These are phyloP conservation scores for Leucosticte australis DNA, from an alignment of 2,113 vertebrate species.

Conservation along the genomic window DNA sequence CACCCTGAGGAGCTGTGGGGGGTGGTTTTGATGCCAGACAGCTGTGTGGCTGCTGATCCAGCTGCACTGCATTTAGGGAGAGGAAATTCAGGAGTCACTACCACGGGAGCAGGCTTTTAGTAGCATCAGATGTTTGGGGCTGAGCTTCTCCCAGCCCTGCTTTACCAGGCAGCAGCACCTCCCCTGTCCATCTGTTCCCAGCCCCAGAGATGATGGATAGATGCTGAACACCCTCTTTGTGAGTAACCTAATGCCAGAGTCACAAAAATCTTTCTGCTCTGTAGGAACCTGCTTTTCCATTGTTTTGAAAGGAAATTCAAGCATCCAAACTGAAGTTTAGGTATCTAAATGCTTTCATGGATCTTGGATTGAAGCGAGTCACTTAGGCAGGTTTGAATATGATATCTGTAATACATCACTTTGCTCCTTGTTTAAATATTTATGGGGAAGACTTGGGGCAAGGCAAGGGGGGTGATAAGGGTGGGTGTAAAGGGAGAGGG, in stretches of 20 bases:
- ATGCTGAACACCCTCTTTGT: neutral
- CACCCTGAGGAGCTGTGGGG: constrained; percentile 17
- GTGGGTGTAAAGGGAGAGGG: constrained; percentile 10
- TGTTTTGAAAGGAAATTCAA: neutral
- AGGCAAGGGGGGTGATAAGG: neutral
- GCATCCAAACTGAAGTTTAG: neutral
- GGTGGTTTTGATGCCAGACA: constrained; percentile 41
- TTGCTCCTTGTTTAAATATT: constrained; percentile 59
- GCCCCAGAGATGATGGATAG: neutral
- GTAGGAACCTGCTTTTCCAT: neutral
- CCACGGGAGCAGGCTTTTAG: neutral
- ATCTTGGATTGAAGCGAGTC: neutral
- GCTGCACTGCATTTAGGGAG: constrained; percentile 31
- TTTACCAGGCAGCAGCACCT: neutral
- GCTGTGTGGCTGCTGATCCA: constrained; percentile 50
- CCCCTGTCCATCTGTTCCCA: neutral
- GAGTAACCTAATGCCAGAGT: neutral
- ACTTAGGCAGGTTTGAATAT: neutral
- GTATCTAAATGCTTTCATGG: neutral
- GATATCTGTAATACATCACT: constrained; percentile 30
- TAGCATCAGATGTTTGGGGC: neutral
- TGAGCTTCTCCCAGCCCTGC: neutral
- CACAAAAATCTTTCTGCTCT: neutral
- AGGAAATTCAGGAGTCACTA: constrained; percentile 28
- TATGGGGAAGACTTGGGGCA: neutral